These are phyloP conservation scores for Tragulus kanchil DNA, from an alignment of 2,113 vertebrate species.

Conservation along the genomic window DNA sequence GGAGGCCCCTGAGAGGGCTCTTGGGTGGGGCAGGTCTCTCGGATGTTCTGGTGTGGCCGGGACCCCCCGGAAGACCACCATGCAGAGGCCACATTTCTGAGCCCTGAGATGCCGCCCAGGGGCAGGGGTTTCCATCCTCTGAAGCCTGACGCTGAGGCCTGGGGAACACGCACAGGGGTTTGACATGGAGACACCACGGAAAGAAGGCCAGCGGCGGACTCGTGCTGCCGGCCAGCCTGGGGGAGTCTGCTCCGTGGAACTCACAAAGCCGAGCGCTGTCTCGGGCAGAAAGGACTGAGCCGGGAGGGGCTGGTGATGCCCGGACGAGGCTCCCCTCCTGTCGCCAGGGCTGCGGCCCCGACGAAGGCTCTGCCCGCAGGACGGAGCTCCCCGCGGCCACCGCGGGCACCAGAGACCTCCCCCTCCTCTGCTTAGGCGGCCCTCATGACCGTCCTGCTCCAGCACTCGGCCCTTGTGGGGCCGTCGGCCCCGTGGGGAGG, in stretches of 20 bases:
- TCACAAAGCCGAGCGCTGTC: accelerated
- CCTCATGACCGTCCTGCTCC: not conserved
- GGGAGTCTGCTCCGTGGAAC: not conserved
- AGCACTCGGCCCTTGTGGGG: not conserved
- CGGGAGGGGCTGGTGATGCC: accelerated
- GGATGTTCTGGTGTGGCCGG: not conserved
- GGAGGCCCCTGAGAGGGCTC: not conserved
- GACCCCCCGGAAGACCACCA: not conserved
- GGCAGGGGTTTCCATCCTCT: not conserved
- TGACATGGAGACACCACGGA: not conserved
- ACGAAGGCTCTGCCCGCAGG: not conserved
- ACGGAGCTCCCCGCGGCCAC: not conserved
- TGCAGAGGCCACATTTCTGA: accelerated
- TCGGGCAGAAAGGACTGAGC: accelerated
- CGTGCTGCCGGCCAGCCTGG: not conserved
- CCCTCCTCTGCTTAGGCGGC: too few species aligned
- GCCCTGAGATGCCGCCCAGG: not conserved
- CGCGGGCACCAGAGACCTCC: accelerated
- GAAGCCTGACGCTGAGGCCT: not conserved
- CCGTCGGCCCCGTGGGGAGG: accelerated
- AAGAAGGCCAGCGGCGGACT: not conserved
- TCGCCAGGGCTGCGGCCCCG: too few species aligned
- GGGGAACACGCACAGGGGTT: accelerated
- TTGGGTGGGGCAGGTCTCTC: not conserved
- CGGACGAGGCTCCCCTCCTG: accelerated